A percentile compares a stretch with the other conserved stretches of the same genome.
Evolutionary conservation across 2,888 invertebrate species (phyloP).

Genomic region (Agrochola circellaris): DNA sequence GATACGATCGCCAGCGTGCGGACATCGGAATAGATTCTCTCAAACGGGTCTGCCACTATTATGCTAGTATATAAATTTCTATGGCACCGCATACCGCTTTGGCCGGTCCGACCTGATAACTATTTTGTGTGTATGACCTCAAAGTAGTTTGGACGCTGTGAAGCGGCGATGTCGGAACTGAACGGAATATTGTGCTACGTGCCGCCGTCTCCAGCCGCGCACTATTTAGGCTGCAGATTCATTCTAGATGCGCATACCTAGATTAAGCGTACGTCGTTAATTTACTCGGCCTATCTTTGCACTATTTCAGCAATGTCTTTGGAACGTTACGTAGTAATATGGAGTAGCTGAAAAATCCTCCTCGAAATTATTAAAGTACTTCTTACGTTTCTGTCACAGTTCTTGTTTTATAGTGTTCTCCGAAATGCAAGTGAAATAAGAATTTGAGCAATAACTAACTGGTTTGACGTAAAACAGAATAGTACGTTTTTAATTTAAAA

Average conservation of each 20-base stretch:
- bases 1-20: conserved; percentile 44
- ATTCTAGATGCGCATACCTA: conserved; percentile 56
- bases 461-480: conserved; percentile 31
- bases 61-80: conserved; percentile 65
- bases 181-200: conserved; percentile 66
- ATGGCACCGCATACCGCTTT: conserved; percentile 59
- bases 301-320: conserved; percentile 62
- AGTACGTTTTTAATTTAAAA: conserved; percentile 23
- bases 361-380: conserved; percentile 40
- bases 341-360: conserved; percentile 26
- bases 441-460: conserved; percentile 13
- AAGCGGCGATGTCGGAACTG: conserved; percentile 47
- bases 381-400: conserved; percentile 30
- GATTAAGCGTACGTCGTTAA: conserved; percentile 69
- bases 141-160: conserved; percentile 57
- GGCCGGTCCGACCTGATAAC: conserved; percentile 63
- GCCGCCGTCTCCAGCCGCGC: conserved; percentile 50
- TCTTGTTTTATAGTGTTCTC: conserved; percentile 44
- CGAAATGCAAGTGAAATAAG: conserved; percentile 39
- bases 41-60: conserved; percentile 50
- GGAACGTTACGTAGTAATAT: conserved; percentile 45
- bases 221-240: conserved; percentile 59
- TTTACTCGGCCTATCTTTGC: conserved; percentile 67
- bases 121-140: conserved; percentile 66
- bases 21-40: conserved; percentile 57